phyloP scores from a whole-genome alignment of 2,888 invertebrate genomes.

The Hydraecia micacea region DNA sequence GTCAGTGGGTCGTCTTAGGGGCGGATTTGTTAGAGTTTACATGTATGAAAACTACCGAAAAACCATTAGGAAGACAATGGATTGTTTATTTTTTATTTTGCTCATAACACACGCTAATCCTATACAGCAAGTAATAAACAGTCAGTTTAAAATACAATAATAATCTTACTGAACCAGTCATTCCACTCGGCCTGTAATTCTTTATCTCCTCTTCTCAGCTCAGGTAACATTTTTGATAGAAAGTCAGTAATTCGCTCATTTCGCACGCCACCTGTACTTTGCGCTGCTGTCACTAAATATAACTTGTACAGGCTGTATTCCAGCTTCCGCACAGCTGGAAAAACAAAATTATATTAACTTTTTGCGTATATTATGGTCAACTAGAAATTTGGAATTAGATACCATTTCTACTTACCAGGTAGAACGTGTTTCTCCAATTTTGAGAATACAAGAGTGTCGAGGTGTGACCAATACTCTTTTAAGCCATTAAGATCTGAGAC shows the following conservation, averaged over 20 bases:
- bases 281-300: constrained; percentile 96
- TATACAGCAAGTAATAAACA: background rate
- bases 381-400: background rate
- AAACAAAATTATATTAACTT: constrained; percentile 9
- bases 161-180: constrained; percentile 98
- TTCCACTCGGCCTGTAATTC: constrained; percentile 98
- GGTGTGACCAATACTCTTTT: constrained; percentile 96
- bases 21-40: too few relatives aligned
- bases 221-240: constrained; percentile 95
- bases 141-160: constrained; percentile 4
- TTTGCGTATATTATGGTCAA: background rate
- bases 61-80: background rate
- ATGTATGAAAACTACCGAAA: background rate
- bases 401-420: constrained; percentile 88
- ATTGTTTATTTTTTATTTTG: background rate
- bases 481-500: constrained; percentile 95
- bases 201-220: constrained; percentile 84
- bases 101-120: background rate
- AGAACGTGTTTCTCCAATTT: constrained; percentile 96
- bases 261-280: constrained; percentile 92
- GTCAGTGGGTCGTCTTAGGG: too few relatives aligned
- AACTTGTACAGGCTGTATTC: constrained; percentile 96
- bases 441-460: constrained; percentile 96
- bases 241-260: constrained; percentile 97
- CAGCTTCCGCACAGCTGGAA: constrained; percentile 93